A percentile compares a stretch with the other conserved stretches of the same genome.
phyloP scores from a whole-genome alignment of 2,888 invertebrate species.

The Trichogramma evanescens region DNA sequence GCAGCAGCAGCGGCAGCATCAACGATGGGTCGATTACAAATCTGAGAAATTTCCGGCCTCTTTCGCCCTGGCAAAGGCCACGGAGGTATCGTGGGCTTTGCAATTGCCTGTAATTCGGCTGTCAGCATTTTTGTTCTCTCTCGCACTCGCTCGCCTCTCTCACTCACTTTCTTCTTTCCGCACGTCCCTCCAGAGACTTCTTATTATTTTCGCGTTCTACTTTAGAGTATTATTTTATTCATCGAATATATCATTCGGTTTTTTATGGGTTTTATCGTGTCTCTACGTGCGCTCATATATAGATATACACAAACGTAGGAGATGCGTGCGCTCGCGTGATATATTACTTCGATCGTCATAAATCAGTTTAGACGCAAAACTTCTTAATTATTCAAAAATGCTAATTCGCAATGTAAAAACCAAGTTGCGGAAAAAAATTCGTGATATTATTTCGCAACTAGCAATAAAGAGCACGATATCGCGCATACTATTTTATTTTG shows the following conservation, averaged over 20 bases:
- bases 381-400: no score
- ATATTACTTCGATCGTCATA: background rate
- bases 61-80: background rate
- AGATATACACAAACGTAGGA: background rate
- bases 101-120: conserved; percentile 13
- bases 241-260: background rate
- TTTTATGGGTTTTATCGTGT: background rate
- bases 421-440: no score
- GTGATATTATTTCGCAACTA: no score
- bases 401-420: no score
- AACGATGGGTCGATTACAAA: conserved; percentile 10
- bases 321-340: background rate
- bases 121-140: conserved; percentile 9
- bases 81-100: conserved; percentile 5
- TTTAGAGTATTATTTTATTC: background rate
- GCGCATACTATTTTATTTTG: no score
- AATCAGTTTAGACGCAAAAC: background rate
- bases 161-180: background rate
- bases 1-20: no score
- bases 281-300: no score
- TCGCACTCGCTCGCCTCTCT: background rate
- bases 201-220: no score
- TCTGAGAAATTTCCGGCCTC: conserved; percentile 11
- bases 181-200: no score
- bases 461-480: no score